These are phyloP conservation scores for Nerophis lumbriciformis DNA, from an alignment of 2,113 vertebrate genomes.

Conservation along the genomic window DNA sequence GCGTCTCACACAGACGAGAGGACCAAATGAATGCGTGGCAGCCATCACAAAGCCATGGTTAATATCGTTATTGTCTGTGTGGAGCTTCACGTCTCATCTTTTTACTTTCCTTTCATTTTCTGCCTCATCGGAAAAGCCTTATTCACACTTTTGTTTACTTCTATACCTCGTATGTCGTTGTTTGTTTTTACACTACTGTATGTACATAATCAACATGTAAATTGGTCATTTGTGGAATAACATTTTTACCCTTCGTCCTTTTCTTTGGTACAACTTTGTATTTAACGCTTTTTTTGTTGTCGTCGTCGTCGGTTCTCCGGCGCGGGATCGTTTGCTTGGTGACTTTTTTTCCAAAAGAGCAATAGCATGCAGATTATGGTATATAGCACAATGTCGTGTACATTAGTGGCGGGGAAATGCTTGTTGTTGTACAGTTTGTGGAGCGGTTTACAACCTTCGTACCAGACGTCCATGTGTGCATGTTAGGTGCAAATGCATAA, in stretches of 20 bases:
- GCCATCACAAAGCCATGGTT: constrained; percentile 77
- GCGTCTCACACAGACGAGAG: constrained; percentile 60
- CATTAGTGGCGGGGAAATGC: constrained; percentile 72
- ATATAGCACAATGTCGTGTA: constrained; percentile 86
- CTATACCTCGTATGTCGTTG: constrained; percentile 85
- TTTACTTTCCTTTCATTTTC: constrained; percentile 55
- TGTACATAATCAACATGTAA: constrained; percentile 72
- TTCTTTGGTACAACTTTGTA: constrained; percentile 63
- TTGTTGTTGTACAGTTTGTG: constrained; percentile 61
- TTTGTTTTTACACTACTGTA: constrained; percentile 75
- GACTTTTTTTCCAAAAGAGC: constrained; percentile 80
- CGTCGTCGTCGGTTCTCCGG: constrained; percentile 67
- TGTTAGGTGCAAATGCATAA: constrained; percentile 47
- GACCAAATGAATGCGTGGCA: constrained; percentile 66
- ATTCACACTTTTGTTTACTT: constrained; percentile 83
- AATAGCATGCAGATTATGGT: constrained; percentile 92
- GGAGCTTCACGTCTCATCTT: constrained; percentile 63
- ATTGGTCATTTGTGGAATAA: constrained; percentile 63
- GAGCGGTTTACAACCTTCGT: constrained; percentile 62
- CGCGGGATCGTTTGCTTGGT: constrained; percentile 72
- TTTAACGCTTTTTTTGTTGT: constrained; percentile 58
- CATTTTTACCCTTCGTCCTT: constrained; percentile 46
- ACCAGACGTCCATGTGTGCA: constrained; percentile 49
- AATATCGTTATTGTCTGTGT: constrained; percentile 72
- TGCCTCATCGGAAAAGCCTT: constrained; percentile 84